A percentile compares a stretch with the other conserved stretches of the same genome.
Evolutionary conservation across 1,140 invertebrate species (phyloP).

Genomic region (Drosophila neocordata): DNA sequence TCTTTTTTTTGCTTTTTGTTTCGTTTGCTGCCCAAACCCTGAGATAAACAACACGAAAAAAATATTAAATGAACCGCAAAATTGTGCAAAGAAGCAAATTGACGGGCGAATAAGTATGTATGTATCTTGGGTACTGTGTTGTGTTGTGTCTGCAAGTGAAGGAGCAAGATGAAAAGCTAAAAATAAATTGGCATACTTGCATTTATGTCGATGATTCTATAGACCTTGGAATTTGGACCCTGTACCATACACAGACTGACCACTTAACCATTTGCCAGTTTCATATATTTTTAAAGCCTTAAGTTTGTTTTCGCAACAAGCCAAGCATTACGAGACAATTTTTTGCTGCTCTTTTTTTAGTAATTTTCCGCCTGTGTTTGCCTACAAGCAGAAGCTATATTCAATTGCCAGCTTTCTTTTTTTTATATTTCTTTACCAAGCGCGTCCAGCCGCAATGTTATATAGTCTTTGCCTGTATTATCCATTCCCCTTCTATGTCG

Average conservation of each 20-base stretch:
- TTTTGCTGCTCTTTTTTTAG: background rate
- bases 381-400: constrained; percentile 41
- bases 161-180: constrained; percentile 52
- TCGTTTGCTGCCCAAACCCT: constrained; percentile 12
- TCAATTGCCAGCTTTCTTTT: constrained; percentile 47
- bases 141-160: constrained; percentile 34
- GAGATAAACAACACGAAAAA: constrained; percentile 73
- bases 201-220: constrained; percentile 35
- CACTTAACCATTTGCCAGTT: constrained; percentile 25
- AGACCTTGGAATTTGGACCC: constrained; percentile 8
- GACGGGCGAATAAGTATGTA: background rate
- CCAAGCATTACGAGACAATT: constrained; percentile 12
- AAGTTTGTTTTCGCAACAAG: constrained; percentile 24
- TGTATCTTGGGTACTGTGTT: background rate
- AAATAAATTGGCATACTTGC: constrained; percentile 69
- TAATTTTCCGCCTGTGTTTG: constrained; percentile 13
- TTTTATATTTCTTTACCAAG: constrained; percentile 37
- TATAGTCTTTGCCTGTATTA: constrained; percentile 43
- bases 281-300: constrained; percentile 53
- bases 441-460: constrained; percentile 58
- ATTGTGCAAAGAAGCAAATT: constrained; percentile 56
- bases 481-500: constrained; percentile 13
- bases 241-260: background rate
- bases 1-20: background rate
- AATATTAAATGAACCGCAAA: constrained; percentile 81